Evolutionary conservation across 1,140 invertebrate genomes (phyloP).

Genomic region (Drosophila rhopaloa): DNA sequence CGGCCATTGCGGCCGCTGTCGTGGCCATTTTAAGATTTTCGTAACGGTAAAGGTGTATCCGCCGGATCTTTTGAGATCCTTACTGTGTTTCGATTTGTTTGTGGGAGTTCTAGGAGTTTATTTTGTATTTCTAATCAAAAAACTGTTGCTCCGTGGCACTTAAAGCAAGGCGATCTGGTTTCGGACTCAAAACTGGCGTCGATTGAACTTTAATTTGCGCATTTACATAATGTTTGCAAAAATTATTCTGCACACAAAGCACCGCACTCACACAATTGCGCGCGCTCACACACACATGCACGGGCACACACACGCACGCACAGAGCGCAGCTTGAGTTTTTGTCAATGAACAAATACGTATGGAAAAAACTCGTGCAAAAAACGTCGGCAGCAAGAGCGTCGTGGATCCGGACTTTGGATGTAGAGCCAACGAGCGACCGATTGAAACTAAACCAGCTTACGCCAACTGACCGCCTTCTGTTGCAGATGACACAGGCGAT

Average conservation of each 20-base stretch:
- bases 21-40: slow-evolving; percentile 65
- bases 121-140: slow-evolving; percentile 1
- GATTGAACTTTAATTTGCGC: slow-evolving; percentile 71
- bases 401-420: slow-evolving; percentile 30
- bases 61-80: slow-evolving; percentile 10
- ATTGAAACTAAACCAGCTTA: slow-evolving; percentile 67
- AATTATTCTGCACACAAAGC: slow-evolving; percentile 73
- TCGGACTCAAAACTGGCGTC: slow-evolving; percentile 33
- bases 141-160: slow-evolving; percentile 44
- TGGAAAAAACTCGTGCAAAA: slow-evolving; percentile 83
- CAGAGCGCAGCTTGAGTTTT: slow-evolving; percentile 75
- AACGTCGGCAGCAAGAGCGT: slow-evolving; percentile 44
- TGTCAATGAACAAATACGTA: slow-evolving; percentile 84
- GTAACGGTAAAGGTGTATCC: slow-evolving; percentile 54
- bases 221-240: slow-evolving; percentile 72
- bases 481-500: slow-evolving; percentile 14
- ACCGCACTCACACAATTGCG: slow-evolving; percentile 40
- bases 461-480: slow-evolving; percentile 22
- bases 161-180: slow-evolving; percentile 47
- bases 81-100: not conserved
- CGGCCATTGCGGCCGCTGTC: slow-evolving; percentile 89
- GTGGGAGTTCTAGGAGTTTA: not conserved
- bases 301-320: slow-evolving; percentile 45
- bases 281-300: slow-evolving; percentile 15
- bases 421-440: slow-evolving; percentile 39